Evolutionary conservation across 2,113 vertebrate species (phyloP).

Genomic region (Tenebrosternarchus preto): DNA sequence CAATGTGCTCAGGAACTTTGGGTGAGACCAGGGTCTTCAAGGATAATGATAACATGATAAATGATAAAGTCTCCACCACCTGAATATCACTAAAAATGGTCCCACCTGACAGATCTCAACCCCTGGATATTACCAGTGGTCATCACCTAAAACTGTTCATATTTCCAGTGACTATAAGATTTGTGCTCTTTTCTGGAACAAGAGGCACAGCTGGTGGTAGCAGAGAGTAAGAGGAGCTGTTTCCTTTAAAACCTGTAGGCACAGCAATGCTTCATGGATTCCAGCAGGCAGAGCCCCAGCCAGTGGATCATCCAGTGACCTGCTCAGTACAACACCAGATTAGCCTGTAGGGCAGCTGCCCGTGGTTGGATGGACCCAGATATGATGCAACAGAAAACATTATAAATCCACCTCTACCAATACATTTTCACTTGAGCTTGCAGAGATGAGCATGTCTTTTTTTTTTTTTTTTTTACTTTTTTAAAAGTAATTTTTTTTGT

Average conservation of each 20-base stretch:
- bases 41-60: too few relatives aligned
- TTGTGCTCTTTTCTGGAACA: background rate
- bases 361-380: background rate
- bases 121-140: too few relatives aligned
- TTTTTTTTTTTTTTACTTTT: background rate
- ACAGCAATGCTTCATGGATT: background rate
- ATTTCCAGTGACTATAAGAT: too few relatives aligned
- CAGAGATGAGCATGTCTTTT: background rate
- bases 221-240: background rate
- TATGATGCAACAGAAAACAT: background rate
- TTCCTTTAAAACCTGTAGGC: background rate
- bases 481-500: too few relatives aligned
- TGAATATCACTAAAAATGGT: too few relatives aligned
- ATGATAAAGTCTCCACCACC: too few relatives aligned
- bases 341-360: background rate
- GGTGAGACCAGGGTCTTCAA: too few relatives aligned
- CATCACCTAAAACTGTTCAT: too few relatives aligned
- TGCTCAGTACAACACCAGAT: background rate
- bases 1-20: too few relatives aligned
- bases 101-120: too few relatives aligned
- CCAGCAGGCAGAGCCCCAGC: background rate
- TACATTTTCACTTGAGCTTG: background rate
- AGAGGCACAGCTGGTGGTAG: background rate
- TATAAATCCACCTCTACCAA: background rate
- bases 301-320: conserved; percentile 9